Evolutionary conservation across 2,888 invertebrate genomes (phyloP).

Genomic region (Drosophila formosana): DNA sequence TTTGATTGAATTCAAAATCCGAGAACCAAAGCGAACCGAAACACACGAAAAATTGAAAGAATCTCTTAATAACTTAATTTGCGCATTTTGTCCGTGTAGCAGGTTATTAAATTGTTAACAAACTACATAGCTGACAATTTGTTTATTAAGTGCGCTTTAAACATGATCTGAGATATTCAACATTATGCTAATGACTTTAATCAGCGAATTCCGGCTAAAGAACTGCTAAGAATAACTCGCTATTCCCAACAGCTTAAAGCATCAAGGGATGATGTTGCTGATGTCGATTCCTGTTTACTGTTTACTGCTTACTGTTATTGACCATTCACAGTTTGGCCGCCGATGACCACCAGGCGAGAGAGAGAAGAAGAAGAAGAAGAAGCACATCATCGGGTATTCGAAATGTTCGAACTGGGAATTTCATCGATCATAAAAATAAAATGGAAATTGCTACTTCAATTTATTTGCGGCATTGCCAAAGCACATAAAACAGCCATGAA

Average conservation of each 20-base stretch:
- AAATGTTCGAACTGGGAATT: slow-evolving; percentile 83
- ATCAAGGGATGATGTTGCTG: slow-evolving; percentile 34
- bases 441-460: slow-evolving; percentile 77
- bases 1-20: slow-evolving; percentile 64
- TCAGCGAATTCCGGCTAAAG: neutral
- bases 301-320: slow-evolving; percentile 58
- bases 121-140: slow-evolving; percentile 38
- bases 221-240: neutral
- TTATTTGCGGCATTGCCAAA: slow-evolving; percentile 71
- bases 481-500: slow-evolving; percentile 70
- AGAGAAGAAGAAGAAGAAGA: slow-evolving; percentile 1
- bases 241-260: slow-evolving; percentile 3
- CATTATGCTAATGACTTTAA: slow-evolving; percentile 10
- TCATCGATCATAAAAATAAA: slow-evolving; percentile 84
- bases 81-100: slow-evolving; percentile 31
- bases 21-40: slow-evolving; percentile 17
- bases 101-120: slow-evolving; percentile 65
- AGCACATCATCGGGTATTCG: slow-evolving; percentile 29
- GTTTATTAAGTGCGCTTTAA: slow-evolving; percentile 39
- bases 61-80: slow-evolving; percentile 79
- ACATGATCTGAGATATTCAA: slow-evolving; percentile 20
- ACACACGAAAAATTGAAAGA: slow-evolving; percentile 69
- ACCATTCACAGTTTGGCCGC: slow-evolving; percentile 42
- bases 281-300: slow-evolving; percentile 12
- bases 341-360: slow-evolving; percentile 38